Conservation (phyloP, 2,113 vertebrate species). For the Ovis canadensis region DNA sequence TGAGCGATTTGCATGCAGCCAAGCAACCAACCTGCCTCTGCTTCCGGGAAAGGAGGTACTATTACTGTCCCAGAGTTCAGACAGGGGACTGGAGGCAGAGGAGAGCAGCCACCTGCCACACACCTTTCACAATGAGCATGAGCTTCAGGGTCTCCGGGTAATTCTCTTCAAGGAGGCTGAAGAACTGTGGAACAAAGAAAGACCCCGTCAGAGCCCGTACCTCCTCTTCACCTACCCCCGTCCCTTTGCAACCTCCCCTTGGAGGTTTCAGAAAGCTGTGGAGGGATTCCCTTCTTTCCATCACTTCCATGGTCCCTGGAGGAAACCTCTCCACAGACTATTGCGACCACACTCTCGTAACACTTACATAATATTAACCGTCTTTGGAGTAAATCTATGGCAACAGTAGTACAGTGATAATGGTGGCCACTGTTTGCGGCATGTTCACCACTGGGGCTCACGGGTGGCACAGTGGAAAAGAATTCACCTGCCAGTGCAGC, state of each 20-base stretch:
- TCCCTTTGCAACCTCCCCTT: not conserved
- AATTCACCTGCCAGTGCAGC: not conserved
- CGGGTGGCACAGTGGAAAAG: not conserved
- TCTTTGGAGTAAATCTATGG: not conserved
- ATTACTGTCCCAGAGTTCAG: not conserved
- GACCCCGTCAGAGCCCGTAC: not conserved
- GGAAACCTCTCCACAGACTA: not conserved
- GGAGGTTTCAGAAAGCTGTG: not conserved
- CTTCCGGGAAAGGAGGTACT: not conserved
- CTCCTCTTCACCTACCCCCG: not conserved
- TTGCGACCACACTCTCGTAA: not conserved
- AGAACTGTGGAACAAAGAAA: constrained; percentile 79
- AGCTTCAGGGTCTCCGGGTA: constrained; percentile 93
- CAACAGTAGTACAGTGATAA: not conserved
- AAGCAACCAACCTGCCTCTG: not conserved
- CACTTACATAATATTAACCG: not conserved
- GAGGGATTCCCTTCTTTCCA: not conserved
- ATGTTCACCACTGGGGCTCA: not conserved
- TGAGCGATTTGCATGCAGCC: not conserved
- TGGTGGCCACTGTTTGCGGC: not conserved
- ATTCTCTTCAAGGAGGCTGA: constrained; percentile 96
- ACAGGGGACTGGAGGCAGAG: not conserved
- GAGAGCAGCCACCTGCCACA: not conserved
- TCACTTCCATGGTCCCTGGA: not conserved
- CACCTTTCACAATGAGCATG: constrained; percentile 94